Conservation (phyloP, 2,888 invertebrate genomes). For the Synanthedon vespiformis region DNA sequence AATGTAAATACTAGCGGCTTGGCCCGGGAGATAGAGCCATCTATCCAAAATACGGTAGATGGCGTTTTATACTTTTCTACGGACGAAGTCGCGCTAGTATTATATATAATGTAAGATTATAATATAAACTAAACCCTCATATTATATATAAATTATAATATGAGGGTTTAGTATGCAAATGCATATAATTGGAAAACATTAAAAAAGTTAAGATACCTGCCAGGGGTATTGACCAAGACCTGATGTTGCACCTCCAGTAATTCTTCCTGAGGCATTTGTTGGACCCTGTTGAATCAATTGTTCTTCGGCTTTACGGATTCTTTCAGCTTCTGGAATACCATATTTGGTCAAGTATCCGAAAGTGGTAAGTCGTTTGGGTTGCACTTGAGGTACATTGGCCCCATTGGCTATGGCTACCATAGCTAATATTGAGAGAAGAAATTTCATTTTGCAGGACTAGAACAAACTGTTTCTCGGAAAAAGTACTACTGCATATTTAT, state of each 20-base stretch:
- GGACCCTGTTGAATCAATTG: slow-evolving; percentile 8
- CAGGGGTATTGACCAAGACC: slow-evolving; percentile 23
- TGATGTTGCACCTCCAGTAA: slow-evolving; percentile 31
- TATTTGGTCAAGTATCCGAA: slow-evolving; percentile 24
- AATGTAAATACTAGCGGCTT: too few species aligned
- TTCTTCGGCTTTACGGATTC: slow-evolving; percentile 28
- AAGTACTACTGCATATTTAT: not conserved
- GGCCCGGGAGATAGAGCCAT: too few species aligned
- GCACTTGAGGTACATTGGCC: slow-evolving; percentile 10
- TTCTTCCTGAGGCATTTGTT: slow-evolving; percentile 13
- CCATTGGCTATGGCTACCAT: slow-evolving; percentile 16
- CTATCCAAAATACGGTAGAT: too few species aligned
- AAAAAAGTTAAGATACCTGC: slow-evolving; percentile 19
- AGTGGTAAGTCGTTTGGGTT: not conserved
- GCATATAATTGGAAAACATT: too few species aligned
- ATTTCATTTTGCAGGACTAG: slow-evolving; percentile 8
- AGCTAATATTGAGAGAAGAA: slow-evolving; percentile 12
- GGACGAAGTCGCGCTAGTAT: too few species aligned
- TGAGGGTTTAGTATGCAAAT: not conserved
- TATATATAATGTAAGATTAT: too few species aligned
- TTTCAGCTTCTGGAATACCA: slow-evolving; percentile 29
- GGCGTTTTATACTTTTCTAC: too few species aligned
- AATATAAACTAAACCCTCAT: too few species aligned
- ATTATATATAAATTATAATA: too few species aligned
- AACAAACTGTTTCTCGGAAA: not conserved